Evolutionary conservation across 2,113 vertebrate genomes (phyloP), one percentile per base, ranked within the genome.

Genomic region (Epinephelus cyanopodus): DNA sequence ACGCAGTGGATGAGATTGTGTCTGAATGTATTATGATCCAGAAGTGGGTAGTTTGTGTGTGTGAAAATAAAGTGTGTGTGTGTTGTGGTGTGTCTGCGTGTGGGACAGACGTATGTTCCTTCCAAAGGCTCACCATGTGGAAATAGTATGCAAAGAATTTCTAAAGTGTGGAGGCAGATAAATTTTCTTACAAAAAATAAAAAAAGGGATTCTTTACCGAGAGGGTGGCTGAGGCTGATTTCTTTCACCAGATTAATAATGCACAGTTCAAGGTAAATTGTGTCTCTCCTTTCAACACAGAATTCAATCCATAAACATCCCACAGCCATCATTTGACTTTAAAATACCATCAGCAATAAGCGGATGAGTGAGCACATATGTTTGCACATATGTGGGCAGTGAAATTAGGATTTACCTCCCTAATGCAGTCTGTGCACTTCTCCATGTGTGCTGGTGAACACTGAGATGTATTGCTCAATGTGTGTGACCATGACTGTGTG

Each of bases 1-100:
- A 80, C 57, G 10, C 77, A 77, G 74, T 33, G 72, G 69, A 87
- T 83, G 82, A 92, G 83, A 87, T 86, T 91, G 86, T 81, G 74
- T 94, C 83, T 87, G 87, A 92, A 93, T 83, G 84, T 80, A 87
- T 92, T 91, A 91, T 83, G 87, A 91, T 88, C 79, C 81, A 85
- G 68, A 87, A 74, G 84, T 87, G 66, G 67, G 39, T 52, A 63
- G 7, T 69, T 86, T 70, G 83, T 81, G 53, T 53, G 66, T 76
- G 79, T 76, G 80, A 50, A 54, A n/a, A 68, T 39, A 23, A 50
- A 65, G 42, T 25, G 69, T 18, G 50, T 73, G 42, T 60, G 17
- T 50, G 74, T 66, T 50, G 74, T 66, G 58, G 74, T 53, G 73
- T 83, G 67, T 57, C 17, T 66, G 72, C 25, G 66, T 77, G 77